Conservation (phyloP, 1,140 invertebrate species). For the Pygmarrhopalites habei region DNA sequence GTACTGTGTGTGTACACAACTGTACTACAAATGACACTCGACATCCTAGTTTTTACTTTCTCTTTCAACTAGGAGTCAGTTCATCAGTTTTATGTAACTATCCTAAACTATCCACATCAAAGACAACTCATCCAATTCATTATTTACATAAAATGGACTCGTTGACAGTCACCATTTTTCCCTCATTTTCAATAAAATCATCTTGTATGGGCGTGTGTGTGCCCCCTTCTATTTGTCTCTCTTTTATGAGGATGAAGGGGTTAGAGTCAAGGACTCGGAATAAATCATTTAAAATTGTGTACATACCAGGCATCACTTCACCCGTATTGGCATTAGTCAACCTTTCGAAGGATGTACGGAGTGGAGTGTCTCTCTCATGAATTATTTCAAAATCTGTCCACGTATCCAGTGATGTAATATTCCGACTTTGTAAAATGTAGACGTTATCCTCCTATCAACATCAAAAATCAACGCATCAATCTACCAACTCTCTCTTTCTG, state of each 20-base stretch:
- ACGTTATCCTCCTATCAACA: constrained; percentile 42
- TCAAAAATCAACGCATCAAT: neutral
- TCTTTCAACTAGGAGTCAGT: neutral
- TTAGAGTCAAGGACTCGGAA: too few relatives aligned
- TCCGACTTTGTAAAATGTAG: constrained; percentile 62
- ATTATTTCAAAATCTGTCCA: constrained; percentile 65
- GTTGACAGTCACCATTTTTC: too few relatives aligned
- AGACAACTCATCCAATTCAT: too few relatives aligned
- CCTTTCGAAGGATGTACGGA: constrained; percentile 46
- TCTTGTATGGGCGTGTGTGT: too few relatives aligned
- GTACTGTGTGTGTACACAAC: constrained; percentile 23
- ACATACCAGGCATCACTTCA: constrained; percentile 35
- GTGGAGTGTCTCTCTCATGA: constrained; percentile 61
- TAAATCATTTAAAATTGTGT: neutral
- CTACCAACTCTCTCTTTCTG: neutral
- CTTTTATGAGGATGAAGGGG: too few relatives aligned
- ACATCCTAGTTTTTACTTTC: neutral
- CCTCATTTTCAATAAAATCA: too few relatives aligned
- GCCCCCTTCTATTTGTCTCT: too few relatives aligned
- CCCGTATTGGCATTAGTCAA: constrained; percentile 47
- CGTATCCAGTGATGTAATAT: constrained; percentile 59
- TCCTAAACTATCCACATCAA: too few relatives aligned
- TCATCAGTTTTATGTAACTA: too few relatives aligned
- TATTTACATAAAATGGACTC: too few relatives aligned
- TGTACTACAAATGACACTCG: neutral